Conservation (phyloP, 2,888 invertebrate genomes). For the Sthenelais limicola region DNA sequence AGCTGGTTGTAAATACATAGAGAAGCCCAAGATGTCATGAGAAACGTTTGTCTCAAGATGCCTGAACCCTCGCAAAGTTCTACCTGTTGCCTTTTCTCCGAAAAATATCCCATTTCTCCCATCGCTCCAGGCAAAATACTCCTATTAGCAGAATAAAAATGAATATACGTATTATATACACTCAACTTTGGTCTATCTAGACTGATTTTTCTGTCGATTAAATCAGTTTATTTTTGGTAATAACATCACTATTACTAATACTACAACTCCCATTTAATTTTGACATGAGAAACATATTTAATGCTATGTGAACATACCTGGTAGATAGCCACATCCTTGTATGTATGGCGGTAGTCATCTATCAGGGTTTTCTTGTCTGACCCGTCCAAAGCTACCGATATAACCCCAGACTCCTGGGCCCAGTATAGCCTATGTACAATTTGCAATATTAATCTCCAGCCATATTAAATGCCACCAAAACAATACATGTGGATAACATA, state of each 20-base stretch:
- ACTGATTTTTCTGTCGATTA: too few relatives aligned
- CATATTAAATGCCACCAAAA: too few relatives aligned
- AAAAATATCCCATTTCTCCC: conserved; percentile 41
- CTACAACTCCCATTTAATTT: too few relatives aligned
- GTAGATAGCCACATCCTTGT: conserved; percentile 48
- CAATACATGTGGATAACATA: too few relatives aligned
- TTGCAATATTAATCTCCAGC: background rate
- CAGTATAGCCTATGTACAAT: conserved; percentile 44
- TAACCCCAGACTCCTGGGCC: conserved; percentile 43
- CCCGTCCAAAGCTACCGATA: conserved; percentile 34
- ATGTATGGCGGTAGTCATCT: background rate
- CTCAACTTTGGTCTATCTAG: too few relatives aligned
- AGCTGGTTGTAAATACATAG: conserved; percentile 42
- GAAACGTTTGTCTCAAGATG: conserved; percentile 40
- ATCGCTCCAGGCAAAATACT: conserved; percentile 45
- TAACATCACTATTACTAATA: too few relatives aligned
- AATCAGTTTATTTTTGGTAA: too few relatives aligned
- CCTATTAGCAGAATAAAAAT: conserved; percentile 19
- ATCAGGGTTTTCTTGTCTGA: conserved; percentile 10
- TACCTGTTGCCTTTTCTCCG: background rate
- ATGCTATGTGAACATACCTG: too few relatives aligned
- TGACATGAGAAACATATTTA: background rate
- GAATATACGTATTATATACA: too few relatives aligned
- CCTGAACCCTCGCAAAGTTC: conserved; percentile 15
- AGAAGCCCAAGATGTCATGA: conserved; percentile 47